A percentile compares a stretch with the other conserved stretches of the same genome.
Evolutionary conservation across 2,888 invertebrate species (phyloP).

Genomic region (Drosophila kambysellisi): DNA sequence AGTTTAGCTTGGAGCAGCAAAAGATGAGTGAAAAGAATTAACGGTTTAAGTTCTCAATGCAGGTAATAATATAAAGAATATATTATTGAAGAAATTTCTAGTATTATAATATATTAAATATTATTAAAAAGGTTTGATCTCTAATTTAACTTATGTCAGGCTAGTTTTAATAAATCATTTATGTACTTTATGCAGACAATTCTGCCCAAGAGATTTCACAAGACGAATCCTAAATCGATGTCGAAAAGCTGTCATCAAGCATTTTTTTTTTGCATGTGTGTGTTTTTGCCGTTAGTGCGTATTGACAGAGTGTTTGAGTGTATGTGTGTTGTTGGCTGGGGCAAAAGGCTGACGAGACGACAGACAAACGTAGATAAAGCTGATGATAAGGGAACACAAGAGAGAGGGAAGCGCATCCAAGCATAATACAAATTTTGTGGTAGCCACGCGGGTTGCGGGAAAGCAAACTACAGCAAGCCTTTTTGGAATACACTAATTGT

Average conservation of each 20-base stretch:
- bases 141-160: no score
- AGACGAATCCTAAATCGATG: neutral
- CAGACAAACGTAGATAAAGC: conserved; percentile 62
- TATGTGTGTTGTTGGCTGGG: conserved; percentile 16
- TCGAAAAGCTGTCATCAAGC: neutral
- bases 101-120: no score
- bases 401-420: conserved; percentile 32
- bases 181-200: neutral
- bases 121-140: no score
- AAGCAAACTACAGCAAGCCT: conserved; percentile 42
- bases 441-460: conserved; percentile 30
- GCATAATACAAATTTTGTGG: conserved; percentile 27
- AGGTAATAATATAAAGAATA: neutral
- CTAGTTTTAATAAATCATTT: neutral
- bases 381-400: conserved; percentile 11
- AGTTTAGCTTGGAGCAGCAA: neutral
- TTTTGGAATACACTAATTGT: conserved; percentile 62
- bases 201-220: neutral
- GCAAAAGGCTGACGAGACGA: conserved; percentile 54
- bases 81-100: neutral
- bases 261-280: neutral
- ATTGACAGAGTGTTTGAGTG: conserved; percentile 4
- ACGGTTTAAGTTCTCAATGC: neutral
- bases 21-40: neutral
- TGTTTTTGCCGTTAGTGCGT: conserved; percentile 20